Base-by-base conservation (phyloP, 2,888 invertebrate species). In the Oxytorus armatus region DNA sequence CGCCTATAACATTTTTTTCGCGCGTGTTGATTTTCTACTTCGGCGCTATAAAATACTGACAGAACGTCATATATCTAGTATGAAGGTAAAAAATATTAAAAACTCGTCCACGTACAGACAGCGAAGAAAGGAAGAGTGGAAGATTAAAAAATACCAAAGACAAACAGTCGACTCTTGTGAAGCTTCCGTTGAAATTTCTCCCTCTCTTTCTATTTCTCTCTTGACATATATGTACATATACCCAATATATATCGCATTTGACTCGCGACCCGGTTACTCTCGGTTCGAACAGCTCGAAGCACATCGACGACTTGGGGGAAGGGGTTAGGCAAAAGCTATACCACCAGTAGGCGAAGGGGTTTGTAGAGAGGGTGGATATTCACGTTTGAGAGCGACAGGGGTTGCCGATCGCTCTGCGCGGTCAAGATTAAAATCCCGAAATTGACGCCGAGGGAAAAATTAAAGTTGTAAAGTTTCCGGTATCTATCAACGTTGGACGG, bases 401-500 rank as follows among this genome's bases (percentile, higher is more conserved):
- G 33, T 63, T 49, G 51, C 16, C 44, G 33, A 8, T 44, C 16
- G 55, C 10, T 36, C 49, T 39, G 66, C 76, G 57, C 70, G 77
- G 74, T 81, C 33, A 75, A 84, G 86, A 88, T 88, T 86, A 87
- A 87, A 88, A 86, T 77, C 82, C 83, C 79, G 85, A 86, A 86
- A 85, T 85, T 84, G 83, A 84, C 84, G 85, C 75, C 74, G 81
- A 82, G 85, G 85, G 85, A 86, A 85, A 85, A 87, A 88, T 88
- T 83, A 85, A 86, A 88, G 85, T 85, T 85, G 85, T 88, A 88
- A 88, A 88, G 86, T 88, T 86, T 86, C 85, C 77, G 85, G 85
- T 89, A 90, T 89, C 86, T 88, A 87, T 90, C 88, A 88, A 86
- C 84, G 85, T 80, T 83, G 84, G 85, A 86, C 86, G 83, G 85